phyloP scores from a whole-genome alignment of 2,888 invertebrate genomes.

The Caenorhabditis sulstoni region DNA sequence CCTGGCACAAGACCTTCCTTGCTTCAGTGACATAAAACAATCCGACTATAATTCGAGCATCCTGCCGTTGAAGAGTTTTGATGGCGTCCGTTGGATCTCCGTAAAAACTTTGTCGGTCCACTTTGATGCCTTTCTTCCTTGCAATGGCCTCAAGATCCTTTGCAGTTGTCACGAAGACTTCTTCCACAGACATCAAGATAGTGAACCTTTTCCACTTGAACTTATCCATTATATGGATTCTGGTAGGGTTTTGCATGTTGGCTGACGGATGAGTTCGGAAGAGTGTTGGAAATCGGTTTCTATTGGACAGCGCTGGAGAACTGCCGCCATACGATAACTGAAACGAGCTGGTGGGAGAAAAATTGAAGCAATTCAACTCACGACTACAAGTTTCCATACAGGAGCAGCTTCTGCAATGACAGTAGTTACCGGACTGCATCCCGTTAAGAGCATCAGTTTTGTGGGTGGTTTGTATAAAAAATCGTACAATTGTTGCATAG shows the following conservation, averaged over 20 bases:
- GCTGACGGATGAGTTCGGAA: slow-evolving; percentile 99
- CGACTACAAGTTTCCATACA: slow-evolving; percentile 99
- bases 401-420: slow-evolving; percentile 99
- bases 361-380: slow-evolving; percentile 80
- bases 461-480: slow-evolving; percentile 90
- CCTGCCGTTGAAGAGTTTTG: slow-evolving; percentile 91
- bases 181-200: slow-evolving; percentile 97
- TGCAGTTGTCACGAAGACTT: slow-evolving; percentile 88
- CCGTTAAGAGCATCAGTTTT: slow-evolving; percentile 92
- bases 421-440: slow-evolving; percentile 98
- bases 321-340: slow-evolving; percentile 99
- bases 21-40: slow-evolving; percentile 98
- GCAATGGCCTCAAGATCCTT: slow-evolving; percentile 96
- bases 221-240: slow-evolving; percentile 95
- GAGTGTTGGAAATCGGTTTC: slow-evolving; percentile 95
- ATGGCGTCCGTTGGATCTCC: slow-evolving; percentile 96
- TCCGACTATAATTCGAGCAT: slow-evolving; percentile 97
- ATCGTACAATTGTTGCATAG: slow-evolving; percentile 98
- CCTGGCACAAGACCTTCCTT: slow-evolving; percentile 94
- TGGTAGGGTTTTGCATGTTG: slow-evolving; percentile 87
- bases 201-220: slow-evolving; percentile 98
- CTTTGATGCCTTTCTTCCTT: slow-evolving; percentile 93
- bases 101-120: slow-evolving; percentile 95
- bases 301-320: slow-evolving; percentile 96
- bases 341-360: slow-evolving; percentile 14